A percentile compares a stretch with the other conserved stretches of the same genome.
Conservation (phyloP, 2,113 vertebrate species). For the Nesoenas mayeri region DNA sequence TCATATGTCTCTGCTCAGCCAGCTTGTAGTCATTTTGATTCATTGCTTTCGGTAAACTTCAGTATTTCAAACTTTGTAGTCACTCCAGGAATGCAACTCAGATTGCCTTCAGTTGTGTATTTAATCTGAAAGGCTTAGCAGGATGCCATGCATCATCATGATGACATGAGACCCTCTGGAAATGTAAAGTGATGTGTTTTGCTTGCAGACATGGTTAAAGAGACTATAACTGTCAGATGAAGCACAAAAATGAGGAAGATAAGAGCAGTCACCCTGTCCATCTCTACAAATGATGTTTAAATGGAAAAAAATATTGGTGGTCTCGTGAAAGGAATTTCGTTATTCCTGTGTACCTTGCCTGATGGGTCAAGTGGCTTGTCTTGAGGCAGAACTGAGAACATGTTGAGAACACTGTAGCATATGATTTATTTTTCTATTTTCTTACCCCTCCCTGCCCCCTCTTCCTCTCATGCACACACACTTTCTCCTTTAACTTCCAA, state of each 20-base stretch:
- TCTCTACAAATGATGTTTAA: neutral
- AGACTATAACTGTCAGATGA: neutral
- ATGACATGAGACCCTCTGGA: neutral
- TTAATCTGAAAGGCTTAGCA: neutral
- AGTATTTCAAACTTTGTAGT: neutral
- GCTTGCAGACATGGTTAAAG: slow-evolving; percentile 10
- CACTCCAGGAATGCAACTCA: neutral
- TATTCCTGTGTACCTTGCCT: neutral
- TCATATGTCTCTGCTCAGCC: neutral
- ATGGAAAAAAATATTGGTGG: neutral
- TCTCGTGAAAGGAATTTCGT: neutral
- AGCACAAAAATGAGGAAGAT: neutral
- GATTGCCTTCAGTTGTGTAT: neutral
- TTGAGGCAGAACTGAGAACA: neutral
- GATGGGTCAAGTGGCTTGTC: neutral
- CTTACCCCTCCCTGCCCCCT: rapidly evolving
- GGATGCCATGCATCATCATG: neutral
- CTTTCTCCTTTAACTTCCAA: neutral
- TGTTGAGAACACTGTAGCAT: rapidly evolving
- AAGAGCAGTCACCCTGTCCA: neutral
- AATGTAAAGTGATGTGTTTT: neutral
- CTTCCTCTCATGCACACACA: too few species aligned
- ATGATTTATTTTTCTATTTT: neutral
- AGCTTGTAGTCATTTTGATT: slow-evolving; percentile 6
- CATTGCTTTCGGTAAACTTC: neutral